Conservation (phyloP, 37 sponge, comb jelly and placozoan species). For the Cladorhizidae sp. region DNA sequence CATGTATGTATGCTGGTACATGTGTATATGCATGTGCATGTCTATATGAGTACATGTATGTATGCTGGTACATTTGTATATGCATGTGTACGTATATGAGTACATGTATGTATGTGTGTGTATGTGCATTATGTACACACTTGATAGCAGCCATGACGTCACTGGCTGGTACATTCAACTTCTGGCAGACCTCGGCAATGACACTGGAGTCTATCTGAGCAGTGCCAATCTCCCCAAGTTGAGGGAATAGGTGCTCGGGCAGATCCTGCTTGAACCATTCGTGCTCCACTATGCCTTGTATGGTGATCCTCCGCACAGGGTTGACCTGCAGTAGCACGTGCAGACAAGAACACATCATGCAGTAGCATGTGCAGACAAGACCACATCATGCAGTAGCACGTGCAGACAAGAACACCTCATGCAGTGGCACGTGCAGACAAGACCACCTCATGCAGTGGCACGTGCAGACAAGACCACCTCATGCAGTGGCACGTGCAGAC, state of each 20-base stretch:
- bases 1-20: too few species aligned
- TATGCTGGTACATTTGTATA: too few species aligned
- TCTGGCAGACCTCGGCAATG: constrained; percentile 76
- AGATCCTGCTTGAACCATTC: constrained; percentile 78
- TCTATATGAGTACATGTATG: too few species aligned
- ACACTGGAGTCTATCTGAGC: constrained; percentile 57
- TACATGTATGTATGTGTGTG: too few species aligned
- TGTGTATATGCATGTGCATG: too few species aligned
- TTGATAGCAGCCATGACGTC: constrained; percentile 32
- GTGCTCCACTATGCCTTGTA: constrained; percentile 77
- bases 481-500: too few species aligned
- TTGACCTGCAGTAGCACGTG: constrained; percentile 59
- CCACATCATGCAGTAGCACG: constrained; percentile 38
- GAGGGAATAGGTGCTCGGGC: constrained; percentile 82
- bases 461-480: neutral
- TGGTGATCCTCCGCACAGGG: constrained; percentile 83
- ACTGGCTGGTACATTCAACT: constrained; percentile 34
- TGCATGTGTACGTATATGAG: too few species aligned
- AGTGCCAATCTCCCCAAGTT: constrained; percentile 18
- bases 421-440: too few species aligned
- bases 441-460: constrained; percentile 46
- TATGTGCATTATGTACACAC: neutral
- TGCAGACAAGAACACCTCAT: neutral
- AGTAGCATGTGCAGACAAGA: too few species aligned
- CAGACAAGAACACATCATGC: neutral